Base-by-base conservation (phyloP, 1,140 invertebrate species). In the Drosophila nikananu region DNA sequence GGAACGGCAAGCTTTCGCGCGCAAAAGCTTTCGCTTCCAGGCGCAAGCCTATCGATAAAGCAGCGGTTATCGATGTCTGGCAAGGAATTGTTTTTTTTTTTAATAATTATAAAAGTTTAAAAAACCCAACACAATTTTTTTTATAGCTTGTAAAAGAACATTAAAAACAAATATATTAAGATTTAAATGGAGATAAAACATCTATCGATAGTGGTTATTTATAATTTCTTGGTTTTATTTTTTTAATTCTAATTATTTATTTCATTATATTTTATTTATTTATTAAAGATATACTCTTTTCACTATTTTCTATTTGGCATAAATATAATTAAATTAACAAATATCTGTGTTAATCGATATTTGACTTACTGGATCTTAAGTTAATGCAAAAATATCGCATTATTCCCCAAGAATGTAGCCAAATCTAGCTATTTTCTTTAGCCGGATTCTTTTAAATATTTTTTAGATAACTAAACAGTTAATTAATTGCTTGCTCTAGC, bases 1-100 rank as follows among this genome's bases (percentile, higher is more conserved):
- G 60, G 37, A 63, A 21, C 77, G 77, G 83, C 80, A 80, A 72
- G 60, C 46, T 51, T 52, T 32, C 30, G 60, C 60, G 60, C 48
- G 60, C 60, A 32, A 63, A 52, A 63, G 60, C 60, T 63, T 27
- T 23, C 32, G 23, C 37, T 62, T 51, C 19, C 42, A 58, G 55
- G 32, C 32, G 52, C 52, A 39, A 39, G 15, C 2, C 32, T 25
- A 57, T 57, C 54, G 54, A 39, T 55, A 37, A 35, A 15, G 5
- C 9, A 3, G 8, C 0, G 19, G 13, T 5, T 17, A 55, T 23
- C 52, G 51, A 35, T 54, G 25, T 27, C 6, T 10, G 48, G 8
- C 8, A 27, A 27, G 5, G 15, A 30, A 13, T 32, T 32, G 1
- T 32, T 32, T 32, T 10, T 32, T 32, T 32, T 32, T 30, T 30